A percentile compares a stretch with the other conserved stretches of the same genome.
Evolutionary conservation across 2,888 invertebrate genomes (phyloP).

Genomic region (Charanyca ferruginea): DNA sequence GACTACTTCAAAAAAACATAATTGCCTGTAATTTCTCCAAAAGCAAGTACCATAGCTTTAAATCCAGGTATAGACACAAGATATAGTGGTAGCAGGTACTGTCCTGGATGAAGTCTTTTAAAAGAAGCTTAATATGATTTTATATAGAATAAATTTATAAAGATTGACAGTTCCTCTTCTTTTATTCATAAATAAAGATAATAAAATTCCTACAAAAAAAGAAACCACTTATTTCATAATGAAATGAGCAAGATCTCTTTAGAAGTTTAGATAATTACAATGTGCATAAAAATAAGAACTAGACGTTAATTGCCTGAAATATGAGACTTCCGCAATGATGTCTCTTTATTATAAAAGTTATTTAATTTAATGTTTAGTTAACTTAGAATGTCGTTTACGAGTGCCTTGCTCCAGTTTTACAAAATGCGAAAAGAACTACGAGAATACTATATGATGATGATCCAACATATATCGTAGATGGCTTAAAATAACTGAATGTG

Average conservation of each 20-base stretch:
- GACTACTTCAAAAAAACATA: too few species aligned
- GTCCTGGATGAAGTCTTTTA: background rate
- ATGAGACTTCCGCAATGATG: slow-evolving; percentile 46
- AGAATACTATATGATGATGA: too few species aligned
- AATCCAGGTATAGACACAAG: too few species aligned
- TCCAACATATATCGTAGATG: too few species aligned
- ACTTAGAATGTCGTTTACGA: slow-evolving; percentile 14
- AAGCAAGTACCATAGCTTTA: too few species aligned
- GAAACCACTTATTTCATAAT: slow-evolving; percentile 20
- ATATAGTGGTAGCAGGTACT: too few species aligned
- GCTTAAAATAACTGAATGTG: too few species aligned
- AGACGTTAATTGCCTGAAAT: slow-evolving; percentile 47
- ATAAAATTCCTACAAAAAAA: slow-evolving; percentile 10
- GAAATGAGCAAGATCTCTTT: slow-evolving; percentile 33
- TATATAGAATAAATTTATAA: background rate
- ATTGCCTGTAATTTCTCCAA: too few species aligned
- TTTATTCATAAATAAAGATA: slow-evolving; percentile 1
- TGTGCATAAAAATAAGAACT: slow-evolving; percentile 47
- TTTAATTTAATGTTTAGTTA: slow-evolving; percentile 4
- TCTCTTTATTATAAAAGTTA: slow-evolving; percentile 10
- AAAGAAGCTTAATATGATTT: background rate
- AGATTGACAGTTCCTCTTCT: background rate
- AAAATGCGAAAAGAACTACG: background rate
- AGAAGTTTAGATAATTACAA: slow-evolving; percentile 43
- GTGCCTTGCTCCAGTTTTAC: background rate